These are phyloP conservation scores for Peromyscus aztecus DNA, from an alignment of 2,797 vertebrate genomes.

Conservation along the genomic window DNA sequence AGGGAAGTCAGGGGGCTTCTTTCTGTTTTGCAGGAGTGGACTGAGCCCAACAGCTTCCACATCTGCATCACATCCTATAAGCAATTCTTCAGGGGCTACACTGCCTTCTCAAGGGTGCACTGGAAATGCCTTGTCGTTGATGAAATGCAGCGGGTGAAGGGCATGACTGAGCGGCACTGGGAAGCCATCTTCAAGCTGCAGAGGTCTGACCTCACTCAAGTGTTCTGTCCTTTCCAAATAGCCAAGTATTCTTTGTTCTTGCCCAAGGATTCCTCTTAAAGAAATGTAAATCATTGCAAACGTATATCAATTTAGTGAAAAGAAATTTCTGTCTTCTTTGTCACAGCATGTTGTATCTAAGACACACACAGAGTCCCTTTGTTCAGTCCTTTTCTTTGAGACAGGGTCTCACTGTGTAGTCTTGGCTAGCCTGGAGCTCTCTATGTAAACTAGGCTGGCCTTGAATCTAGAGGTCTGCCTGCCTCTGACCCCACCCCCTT, in stretches of 20 bases:
- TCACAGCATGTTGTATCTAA: neutral
- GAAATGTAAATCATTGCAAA: neutral
- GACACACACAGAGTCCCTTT: neutral
- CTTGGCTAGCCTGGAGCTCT: neutral
- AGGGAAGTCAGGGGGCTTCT: neutral
- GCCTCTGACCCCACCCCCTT: neutral
- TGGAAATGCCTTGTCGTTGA: slow-evolving; percentile 94
- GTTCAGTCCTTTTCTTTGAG: neutral
- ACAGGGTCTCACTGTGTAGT: neutral
- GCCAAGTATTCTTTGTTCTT: neutral
- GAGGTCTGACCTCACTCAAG: slow-evolving; percentile 87
- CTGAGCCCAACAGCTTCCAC: slow-evolving; percentile 91
- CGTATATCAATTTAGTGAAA: neutral
- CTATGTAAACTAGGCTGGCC: neutral
- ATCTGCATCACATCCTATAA: slow-evolving; percentile 94
- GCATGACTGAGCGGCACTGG: slow-evolving; percentile 94
- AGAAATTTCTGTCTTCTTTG: neutral
- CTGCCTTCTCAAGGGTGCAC: slow-evolving; percentile 90
- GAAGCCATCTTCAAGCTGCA: slow-evolving; percentile 91
- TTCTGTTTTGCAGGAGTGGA: slow-evolving; percentile 90
- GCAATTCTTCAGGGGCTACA: slow-evolving; percentile 92
- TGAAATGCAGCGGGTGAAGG: slow-evolving; percentile 93
- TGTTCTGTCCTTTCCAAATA: neutral
- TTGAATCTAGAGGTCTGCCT: neutral
- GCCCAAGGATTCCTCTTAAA: neutral